Conservation (phyloP, 2,113 vertebrate species). For the Capreolus pygargus region DNA sequence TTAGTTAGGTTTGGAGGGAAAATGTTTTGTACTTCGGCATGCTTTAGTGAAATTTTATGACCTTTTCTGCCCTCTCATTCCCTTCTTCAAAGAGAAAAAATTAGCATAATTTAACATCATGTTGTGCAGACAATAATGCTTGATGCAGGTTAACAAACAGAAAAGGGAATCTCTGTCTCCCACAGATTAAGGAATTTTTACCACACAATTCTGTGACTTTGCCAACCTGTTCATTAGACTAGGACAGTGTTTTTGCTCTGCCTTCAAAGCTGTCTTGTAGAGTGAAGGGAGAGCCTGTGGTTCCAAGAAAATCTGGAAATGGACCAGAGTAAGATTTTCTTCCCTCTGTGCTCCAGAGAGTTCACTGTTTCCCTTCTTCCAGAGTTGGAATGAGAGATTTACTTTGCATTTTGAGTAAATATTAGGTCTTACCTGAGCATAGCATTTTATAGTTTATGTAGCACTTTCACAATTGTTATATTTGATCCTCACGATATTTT, state of each 20-base stretch:
- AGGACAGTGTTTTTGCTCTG: not conserved
- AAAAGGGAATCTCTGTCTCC: not conserved
- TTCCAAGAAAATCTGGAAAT: conserved; percentile 23
- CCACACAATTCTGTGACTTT: not conserved
- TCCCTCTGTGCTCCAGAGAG: not conserved
- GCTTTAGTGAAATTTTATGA: not conserved
- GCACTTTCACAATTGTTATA: not conserved
- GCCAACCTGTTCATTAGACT: not conserved
- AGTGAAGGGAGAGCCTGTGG: not conserved
- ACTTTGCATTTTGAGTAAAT: not conserved
- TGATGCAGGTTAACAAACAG: not conserved
- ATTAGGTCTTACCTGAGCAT: not conserved
- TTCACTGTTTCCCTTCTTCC: not conserved
- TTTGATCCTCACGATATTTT: not conserved
- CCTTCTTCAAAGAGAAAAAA: not conserved
- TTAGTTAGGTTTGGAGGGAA: not conserved
- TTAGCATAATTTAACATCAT: not conserved
- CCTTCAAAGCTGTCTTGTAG: not conserved
- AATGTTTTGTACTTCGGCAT: not conserved
- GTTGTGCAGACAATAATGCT: not conserved
- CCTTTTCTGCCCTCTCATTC: not conserved
- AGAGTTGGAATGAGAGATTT: not conserved
- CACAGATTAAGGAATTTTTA: conserved; percentile 27
- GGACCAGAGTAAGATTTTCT: not conserved
- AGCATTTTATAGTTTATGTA: conserved; percentile 44